These are phyloP conservation scores for Steinernema scapterisci DNA, from an alignment of 2,888 invertebrate genomes.

Conservation along the genomic window DNA sequence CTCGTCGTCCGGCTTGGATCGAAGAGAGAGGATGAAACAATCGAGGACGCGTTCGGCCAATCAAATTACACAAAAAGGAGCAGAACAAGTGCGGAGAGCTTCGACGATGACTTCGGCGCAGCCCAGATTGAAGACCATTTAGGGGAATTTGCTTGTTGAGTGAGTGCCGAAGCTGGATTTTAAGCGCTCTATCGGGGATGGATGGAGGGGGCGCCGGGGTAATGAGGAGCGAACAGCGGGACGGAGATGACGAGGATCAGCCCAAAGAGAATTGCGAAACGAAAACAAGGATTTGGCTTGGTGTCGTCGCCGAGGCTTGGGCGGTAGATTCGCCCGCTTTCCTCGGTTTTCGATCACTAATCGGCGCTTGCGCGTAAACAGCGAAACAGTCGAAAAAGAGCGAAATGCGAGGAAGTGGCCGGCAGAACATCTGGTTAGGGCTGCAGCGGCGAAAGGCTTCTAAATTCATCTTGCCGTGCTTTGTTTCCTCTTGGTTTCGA, in stretches of 20 bases:
- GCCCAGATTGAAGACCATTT: background rate
- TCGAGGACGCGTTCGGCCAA: conserved; percentile 7
- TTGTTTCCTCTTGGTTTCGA: too few species aligned
- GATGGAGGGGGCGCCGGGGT: background rate
- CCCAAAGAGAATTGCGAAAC: background rate
- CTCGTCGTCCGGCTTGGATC: background rate
- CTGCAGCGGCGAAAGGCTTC: too few species aligned
- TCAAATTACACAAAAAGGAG: conserved; percentile 13
- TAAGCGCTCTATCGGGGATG: background rate
- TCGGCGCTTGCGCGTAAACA: conserved; percentile 1
- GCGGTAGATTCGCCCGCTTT: too few species aligned
- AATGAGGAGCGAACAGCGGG: background rate
- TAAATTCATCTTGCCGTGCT: too few species aligned
- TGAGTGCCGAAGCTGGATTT: background rate
- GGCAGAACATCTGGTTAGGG: too few species aligned
- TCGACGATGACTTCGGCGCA: background rate
- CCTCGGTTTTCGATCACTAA: background rate
- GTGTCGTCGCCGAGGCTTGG: background rate
- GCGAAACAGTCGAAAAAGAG: background rate
- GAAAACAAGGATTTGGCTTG: conserved; percentile 4
- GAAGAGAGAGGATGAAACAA: conserved; percentile 21
- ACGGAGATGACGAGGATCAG: background rate
- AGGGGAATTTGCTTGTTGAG: background rate
- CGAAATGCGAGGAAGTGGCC: background rate
- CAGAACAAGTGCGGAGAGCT: background rate